Percentiles rank a stretch among this genome's conserved stretches.
phyloP scores from a whole-genome alignment of 2,113 vertebrate species.

The Paedocypris sp. region DNA sequence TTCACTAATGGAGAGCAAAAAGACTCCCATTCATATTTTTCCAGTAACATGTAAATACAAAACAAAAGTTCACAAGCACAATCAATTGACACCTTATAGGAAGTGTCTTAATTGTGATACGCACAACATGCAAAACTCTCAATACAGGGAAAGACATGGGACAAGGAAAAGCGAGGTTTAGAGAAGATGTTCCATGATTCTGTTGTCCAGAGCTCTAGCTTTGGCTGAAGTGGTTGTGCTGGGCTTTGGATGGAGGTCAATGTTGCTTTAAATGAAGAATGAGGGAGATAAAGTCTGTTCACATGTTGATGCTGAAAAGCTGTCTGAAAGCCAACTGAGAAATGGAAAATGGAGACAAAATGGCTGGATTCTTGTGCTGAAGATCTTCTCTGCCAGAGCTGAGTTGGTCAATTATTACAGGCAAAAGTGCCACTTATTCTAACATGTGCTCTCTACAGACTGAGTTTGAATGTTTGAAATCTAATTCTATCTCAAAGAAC shows the following conservation, averaged over 20 bases:
- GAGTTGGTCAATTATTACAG: slow-evolving; percentile 11
- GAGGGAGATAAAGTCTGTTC: slow-evolving; percentile 7
- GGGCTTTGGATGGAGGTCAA: neutral
- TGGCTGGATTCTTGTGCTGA: neutral
- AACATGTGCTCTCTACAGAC: slow-evolving; percentile 3
- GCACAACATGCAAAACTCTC: neutral
- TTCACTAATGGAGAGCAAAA: too few relatives aligned
- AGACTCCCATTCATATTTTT: too few relatives aligned
- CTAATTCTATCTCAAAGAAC: too few relatives aligned
- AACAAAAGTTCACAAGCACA: neutral
- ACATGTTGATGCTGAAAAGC: neutral
- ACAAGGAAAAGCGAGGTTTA: neutral
- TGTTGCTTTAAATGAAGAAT: slow-evolving; percentile 17
- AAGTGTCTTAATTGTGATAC: neutral
- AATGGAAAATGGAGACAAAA: slow-evolving; percentile 7
- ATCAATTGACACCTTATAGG: neutral
- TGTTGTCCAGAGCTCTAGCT: neutral
- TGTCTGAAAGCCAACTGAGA: neutral
- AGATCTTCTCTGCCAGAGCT: neutral
- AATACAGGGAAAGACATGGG: neutral
- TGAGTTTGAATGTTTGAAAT: too few relatives aligned
- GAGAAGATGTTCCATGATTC: neutral
- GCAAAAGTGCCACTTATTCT: slow-evolving; percentile 8
- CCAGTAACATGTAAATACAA: too few relatives aligned
- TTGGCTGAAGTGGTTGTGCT: slow-evolving; percentile 10